Evolutionary conservation across 2,113 vertebrate genomes (phyloP), one percentile per base, ranked within the genome.

Genomic region (Paramisgurnus dabryanus): DNA sequence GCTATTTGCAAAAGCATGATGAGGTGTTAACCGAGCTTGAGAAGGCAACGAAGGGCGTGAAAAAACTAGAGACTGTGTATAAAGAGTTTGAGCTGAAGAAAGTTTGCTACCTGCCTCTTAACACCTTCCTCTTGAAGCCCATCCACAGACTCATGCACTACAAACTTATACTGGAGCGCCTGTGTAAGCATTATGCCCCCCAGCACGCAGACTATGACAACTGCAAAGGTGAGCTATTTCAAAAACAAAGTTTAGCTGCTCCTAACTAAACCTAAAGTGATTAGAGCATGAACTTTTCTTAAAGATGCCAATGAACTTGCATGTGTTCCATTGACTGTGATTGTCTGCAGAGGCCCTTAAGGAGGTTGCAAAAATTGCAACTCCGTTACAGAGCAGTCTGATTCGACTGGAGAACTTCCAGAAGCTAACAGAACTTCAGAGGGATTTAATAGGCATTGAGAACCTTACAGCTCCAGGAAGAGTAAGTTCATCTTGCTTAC

Each of bases 11-110:
- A 87, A 95, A 95, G 83, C 95, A 97, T 0, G 93, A 95, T 0
- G 93, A 98, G 86, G 94, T 97, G 66, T 84, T 98, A 79, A 94
- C 93, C 0, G 96, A 96, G 84, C 91, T 98, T 91, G 97, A 98
- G 88, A 95, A 95, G 84, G 94, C 95, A 49, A 93, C 94, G 4
- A 95, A 92, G 78, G 88, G 89, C 13, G 89, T 93, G 22, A 95
- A 93, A 89, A 98, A 94, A 88, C 92, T 99, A 79, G 96, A 97
- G 90, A 90, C 87, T 0, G 95, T 95, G 63, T 98, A 94, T 88
- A 96, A 93, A 79, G 96, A 97, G 85, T 99, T 99, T 64, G 98
- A 99, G 85, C 94, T 96, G 76, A 97, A 98, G 94, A 97, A 96
- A 73, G 96, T 99, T 70, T 98, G 98, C 92, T 98, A 99, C 89